These are phyloP conservation scores for Aradophagus sp. DNA, from an alignment of 1,140 invertebrate genomes.

Conservation along the genomic window DNA sequence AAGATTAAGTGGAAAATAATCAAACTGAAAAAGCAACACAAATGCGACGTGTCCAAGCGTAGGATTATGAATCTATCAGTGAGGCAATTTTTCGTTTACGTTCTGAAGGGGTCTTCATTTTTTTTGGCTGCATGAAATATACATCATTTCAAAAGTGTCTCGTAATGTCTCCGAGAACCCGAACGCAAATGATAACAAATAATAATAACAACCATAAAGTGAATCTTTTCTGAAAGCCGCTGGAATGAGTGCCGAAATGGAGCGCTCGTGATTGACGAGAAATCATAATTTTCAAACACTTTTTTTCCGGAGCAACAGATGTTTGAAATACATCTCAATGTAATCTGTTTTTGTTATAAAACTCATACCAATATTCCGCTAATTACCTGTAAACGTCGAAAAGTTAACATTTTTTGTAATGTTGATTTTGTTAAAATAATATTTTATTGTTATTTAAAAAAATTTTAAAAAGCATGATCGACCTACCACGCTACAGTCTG, in stretches of 20 bases:
- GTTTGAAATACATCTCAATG: slow-evolving; percentile 23
- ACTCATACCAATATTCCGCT: slow-evolving; percentile 10
- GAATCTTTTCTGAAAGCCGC: slow-evolving; percentile 9
- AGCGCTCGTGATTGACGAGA: slow-evolving; percentile 34
- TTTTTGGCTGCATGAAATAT: slow-evolving; percentile 20
- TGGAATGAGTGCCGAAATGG: slow-evolving; percentile 15
- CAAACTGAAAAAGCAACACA: not conserved
- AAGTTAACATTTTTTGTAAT: too few species aligned
- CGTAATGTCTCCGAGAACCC: slow-evolving; percentile 20
- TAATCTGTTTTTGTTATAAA: slow-evolving; percentile 37
- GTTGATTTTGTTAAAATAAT: too few species aligned
- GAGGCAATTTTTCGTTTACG: slow-evolving; percentile 10
- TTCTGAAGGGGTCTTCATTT: slow-evolving; percentile 17
- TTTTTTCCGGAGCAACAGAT: slow-evolving; percentile 33
- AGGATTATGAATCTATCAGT: slow-evolving; percentile 14
- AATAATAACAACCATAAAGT: slow-evolving; percentile 31
- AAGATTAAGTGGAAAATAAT: too few species aligned
- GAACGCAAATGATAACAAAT: slow-evolving; percentile 30
- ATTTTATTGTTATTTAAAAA: too few species aligned
- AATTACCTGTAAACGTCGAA: too few species aligned
- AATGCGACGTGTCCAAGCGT: slow-evolving; percentile 3
- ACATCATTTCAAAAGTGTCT: slow-evolving; percentile 14
- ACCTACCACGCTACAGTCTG: slow-evolving; percentile 7
- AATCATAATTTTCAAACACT: slow-evolving; percentile 28
- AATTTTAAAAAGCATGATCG: too few species aligned